Evolutionary conservation across 2,113 vertebrate genomes (phyloP).

Genomic region (Egretta garzetta): DNA sequence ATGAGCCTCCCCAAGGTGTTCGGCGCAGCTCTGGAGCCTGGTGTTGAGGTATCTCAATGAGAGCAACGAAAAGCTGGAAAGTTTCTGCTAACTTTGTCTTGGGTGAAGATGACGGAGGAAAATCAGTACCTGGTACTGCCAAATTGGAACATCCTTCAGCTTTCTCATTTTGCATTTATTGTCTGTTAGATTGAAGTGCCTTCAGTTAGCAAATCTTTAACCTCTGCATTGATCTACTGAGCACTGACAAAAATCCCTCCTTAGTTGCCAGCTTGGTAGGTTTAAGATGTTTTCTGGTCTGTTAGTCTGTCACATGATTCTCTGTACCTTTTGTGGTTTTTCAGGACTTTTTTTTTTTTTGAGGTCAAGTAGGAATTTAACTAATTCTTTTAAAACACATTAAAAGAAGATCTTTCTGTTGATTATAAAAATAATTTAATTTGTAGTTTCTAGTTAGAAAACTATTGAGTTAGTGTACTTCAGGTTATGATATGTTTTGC

Average conservation of each 20-base stretch:
- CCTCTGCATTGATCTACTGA: neutral
- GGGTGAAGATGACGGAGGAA: neutral
- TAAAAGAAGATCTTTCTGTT: neutral
- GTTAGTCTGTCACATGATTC: neutral
- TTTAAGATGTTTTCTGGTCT: neutral
- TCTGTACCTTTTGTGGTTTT: neutral
- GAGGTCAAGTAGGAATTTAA: neutral
- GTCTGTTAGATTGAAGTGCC: neutral
- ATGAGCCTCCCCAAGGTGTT: neutral
- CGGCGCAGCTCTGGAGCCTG: accelerated
- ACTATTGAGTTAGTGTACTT: neutral
- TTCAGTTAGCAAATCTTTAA: neutral
- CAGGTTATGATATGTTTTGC: neutral
- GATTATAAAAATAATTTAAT: neutral
- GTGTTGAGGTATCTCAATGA: neutral
- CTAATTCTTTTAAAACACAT: neutral
- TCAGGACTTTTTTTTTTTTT: neutral
- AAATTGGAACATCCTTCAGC: neutral
- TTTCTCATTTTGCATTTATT: neutral
- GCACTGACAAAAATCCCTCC: neutral
- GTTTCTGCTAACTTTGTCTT: neutral
- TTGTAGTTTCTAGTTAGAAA: neutral
- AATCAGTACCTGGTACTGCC: neutral
- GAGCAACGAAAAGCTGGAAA: neutral
- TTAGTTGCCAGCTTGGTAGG: neutral